Evolutionary conservation across 2,888 invertebrate genomes (phyloP), one percentile per base, ranked within the genome.

Genomic region (Lasioglossum leucozonium): DNA sequence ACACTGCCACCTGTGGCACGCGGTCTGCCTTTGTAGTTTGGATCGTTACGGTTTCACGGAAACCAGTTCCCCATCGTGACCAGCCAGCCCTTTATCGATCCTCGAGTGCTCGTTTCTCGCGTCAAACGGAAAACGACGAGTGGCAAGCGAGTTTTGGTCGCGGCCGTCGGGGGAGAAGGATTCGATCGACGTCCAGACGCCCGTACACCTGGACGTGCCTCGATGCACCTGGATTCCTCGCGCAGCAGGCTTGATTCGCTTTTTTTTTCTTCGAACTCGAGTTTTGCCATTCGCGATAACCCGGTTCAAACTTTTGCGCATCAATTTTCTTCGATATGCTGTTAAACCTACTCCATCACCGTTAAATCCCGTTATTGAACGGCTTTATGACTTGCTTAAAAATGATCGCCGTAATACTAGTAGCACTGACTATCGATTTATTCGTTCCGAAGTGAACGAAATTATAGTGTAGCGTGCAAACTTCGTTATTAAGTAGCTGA

Each of bases 1-100:
- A 89, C 85, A 89, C 85, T 89, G 80, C 93, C 93, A 92, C 93
- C 93, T 93, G 93, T 93, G 85, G 92, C 90, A 87, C 87, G 82
- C 72, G 34, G 16, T 30, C 34, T 10, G n/a, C 86, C 62, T 81
- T 69, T 82, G 78, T 82, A 85, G 79, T 82, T 74, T 44, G 69
- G 67, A 74, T 47, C 78, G 71, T 81, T 72, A 55, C 73, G 34
- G 34, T 67, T 84, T 42, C 37, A 74, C 74, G 18, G 74, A 58
- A 40, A 73, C 40, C 34, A 30, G 62, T 55, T 37, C 67, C 37
- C 37, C 8, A 16, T 47, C 47, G 30, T 42, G 18, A 22, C 11
- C 8, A 26, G 10, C 22, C 44, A 34, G 22, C 65, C 65, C 65
- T 34, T 69, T 40, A 69, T 69, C 69, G 69, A 69, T 69, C 69